Percentiles rank a stretch among this genome's conserved stretches.
phyloP scores from a whole-genome alignment of 2,888 invertebrate species.

The Cephus sareptanus region DNA sequence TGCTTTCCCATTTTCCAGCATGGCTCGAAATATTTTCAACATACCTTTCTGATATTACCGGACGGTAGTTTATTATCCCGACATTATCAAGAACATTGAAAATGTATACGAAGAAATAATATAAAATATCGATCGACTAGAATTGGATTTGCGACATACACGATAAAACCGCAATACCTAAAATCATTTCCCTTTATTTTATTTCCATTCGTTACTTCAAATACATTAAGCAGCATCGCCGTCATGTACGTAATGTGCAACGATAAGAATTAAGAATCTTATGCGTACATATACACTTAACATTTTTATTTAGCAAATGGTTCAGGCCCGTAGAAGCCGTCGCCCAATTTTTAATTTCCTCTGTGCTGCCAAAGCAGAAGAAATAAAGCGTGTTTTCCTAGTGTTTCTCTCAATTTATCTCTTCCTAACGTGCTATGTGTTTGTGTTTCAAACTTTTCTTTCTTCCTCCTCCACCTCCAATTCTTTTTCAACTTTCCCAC shows the following conservation, averaged over 20 bases:
- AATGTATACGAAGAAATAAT: too few relatives aligned
- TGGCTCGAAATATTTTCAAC: slow-evolving; percentile 43
- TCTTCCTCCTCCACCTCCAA: slow-evolving; percentile 9
- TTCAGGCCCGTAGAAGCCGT: slow-evolving; percentile 34
- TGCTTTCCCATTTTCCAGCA: slow-evolving; percentile 52
- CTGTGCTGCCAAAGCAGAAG: slow-evolving; percentile 26
- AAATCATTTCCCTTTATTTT: slow-evolving; percentile 34
- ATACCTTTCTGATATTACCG: slow-evolving; percentile 14
- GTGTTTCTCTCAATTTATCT: slow-evolving; percentile 5
- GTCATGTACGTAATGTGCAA: slow-evolving; percentile 40
- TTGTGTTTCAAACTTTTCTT: slow-evolving; percentile 16
- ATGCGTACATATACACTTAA: slow-evolving; percentile 31
- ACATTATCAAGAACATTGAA: too few relatives aligned
- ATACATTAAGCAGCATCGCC: slow-evolving; percentile 41
- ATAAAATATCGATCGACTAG: too few relatives aligned
- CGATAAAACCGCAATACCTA: slow-evolving; percentile 19
- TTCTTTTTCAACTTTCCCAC: slow-evolving; percentile 12
- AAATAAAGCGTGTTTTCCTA: slow-evolving; percentile 23
- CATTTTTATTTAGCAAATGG: slow-evolving; percentile 27
- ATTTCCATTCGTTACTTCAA: slow-evolving; percentile 42
- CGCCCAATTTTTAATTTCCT: slow-evolving; percentile 29
- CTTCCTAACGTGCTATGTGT: slow-evolving; percentile 29
- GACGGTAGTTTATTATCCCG: too few relatives aligned
- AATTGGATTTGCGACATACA: not conserved
- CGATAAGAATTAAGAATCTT: slow-evolving; percentile 44